These are phyloP conservation scores for Protophormia terraenovae DNA, from an alignment of 2,888 invertebrate species.

Conservation along the genomic window DNA sequence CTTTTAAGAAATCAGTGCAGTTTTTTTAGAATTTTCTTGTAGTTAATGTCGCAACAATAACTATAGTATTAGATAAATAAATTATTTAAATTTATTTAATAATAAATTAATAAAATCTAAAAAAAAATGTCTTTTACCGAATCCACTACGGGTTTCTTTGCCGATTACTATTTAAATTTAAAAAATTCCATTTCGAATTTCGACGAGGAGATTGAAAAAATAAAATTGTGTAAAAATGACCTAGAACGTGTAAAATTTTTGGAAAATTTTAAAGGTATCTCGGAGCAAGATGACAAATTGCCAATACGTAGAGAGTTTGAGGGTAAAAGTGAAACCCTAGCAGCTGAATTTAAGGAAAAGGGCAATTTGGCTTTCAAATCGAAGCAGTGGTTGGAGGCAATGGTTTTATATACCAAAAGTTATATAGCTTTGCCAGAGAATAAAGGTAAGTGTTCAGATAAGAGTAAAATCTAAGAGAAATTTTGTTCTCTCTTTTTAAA, in stretches of 20 bases:
- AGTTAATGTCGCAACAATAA: background rate
- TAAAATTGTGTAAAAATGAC: conserved; percentile 85
- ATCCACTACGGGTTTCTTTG: conserved; percentile 83
- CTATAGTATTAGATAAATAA: conserved; percentile 1
- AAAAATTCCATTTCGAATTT: conserved; percentile 81
- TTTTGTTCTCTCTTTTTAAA: background rate
- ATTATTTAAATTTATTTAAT: background rate
- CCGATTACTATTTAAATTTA: conserved; percentile 85
- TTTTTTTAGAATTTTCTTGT: conserved; percentile 33
- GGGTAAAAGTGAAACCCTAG: conserved; percentile 83
- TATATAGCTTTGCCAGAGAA: conserved; percentile 86
- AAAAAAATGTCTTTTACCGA: conserved; percentile 75
- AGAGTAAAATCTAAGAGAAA: background rate
- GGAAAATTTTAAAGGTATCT: conserved; percentile 82
- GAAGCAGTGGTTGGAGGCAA: conserved; percentile 86
- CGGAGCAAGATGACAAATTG: conserved; percentile 82
- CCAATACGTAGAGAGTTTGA: conserved; percentile 82
- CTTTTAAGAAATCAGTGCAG: conserved; percentile 49
- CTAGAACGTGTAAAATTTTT: conserved; percentile 86
- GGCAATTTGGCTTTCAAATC: conserved; percentile 89
- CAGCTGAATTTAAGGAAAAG: conserved; percentile 85
- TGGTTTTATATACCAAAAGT: conserved; percentile 87
- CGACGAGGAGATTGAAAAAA: conserved; percentile 84
- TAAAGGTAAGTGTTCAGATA: conserved; percentile 84
- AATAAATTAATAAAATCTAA: background rate